A percentile compares a stretch with the other conserved stretches of the same genome.
phyloP scores from a whole-genome alignment of 92 coral and sea anemone genomes.

The Meandrina meandrites region DNA sequence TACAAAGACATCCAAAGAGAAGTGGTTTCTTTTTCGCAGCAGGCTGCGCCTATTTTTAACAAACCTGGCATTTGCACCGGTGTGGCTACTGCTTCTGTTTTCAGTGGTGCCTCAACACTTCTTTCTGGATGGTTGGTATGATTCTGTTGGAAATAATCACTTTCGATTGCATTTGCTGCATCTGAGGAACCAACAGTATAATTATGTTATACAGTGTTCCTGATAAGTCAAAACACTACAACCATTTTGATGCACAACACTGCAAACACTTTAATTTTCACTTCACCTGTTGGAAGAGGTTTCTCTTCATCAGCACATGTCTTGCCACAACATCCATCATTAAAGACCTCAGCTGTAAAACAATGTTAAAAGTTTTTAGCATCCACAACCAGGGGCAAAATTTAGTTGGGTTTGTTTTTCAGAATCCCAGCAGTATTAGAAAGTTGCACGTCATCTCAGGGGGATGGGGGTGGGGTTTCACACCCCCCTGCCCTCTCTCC shows the following conservation, averaged over 20 bases:
- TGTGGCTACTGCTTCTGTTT: slow-evolving; percentile 15
- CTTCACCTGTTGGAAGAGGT: slow-evolving; percentile 16
- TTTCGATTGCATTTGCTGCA: neutral
- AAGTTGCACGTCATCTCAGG: no score
- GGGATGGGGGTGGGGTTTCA: no score
- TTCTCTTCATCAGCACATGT: slow-evolving; percentile 6
- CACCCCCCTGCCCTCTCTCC: no score
- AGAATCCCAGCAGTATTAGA: no score
- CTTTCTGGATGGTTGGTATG: neutral
- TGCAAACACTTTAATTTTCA: neutral
- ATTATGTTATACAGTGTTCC: neutral
- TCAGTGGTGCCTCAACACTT: neutral
- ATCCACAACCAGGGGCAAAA: neutral
- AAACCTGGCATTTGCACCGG: slow-evolving; percentile 21
- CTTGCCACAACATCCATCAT: slow-evolving; percentile 8
- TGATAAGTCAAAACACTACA: no score
- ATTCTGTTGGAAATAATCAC: slow-evolving; percentile 12
- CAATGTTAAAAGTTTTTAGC: neutral
- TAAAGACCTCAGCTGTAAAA: slow-evolving; percentile 5
- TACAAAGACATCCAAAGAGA: no score
- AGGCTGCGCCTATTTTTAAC: neutral
- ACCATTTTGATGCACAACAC: no score
- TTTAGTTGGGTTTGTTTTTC: no score
- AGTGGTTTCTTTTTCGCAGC: no score
- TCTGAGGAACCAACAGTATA: slow-evolving; percentile 1